Conservation (phyloP, 2,888 invertebrate genomes). For the Leptopterna dolabrata region DNA sequence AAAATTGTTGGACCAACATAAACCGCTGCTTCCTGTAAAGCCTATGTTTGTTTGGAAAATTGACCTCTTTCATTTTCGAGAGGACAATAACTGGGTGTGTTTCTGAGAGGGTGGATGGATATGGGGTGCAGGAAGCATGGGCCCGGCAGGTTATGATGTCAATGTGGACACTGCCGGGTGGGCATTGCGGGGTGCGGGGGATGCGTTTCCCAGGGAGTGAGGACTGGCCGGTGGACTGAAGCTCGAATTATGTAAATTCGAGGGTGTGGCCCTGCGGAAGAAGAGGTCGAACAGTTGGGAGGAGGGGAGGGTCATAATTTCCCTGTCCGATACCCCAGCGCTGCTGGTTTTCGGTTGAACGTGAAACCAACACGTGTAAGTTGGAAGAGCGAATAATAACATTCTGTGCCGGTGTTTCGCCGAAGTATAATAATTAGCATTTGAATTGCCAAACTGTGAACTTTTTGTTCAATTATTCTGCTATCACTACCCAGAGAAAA, state of each 20-base stretch:
- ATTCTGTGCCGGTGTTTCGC: too few species aligned
- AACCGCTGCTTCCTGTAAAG: not conserved
- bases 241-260: slow-evolving; percentile 7
- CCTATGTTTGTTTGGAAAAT: not conserved
- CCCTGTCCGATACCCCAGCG: not conserved
- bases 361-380: not conserved
- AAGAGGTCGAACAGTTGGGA: too few species aligned
- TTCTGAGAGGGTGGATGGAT: too few species aligned
- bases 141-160: too few species aligned
- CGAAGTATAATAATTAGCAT: too few species aligned
- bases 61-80: not conserved
- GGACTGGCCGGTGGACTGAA: not conserved
- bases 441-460: too few species aligned
- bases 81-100: too few species aligned
- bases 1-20: too few species aligned
- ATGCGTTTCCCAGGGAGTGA: not conserved
- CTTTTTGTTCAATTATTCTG: too few species aligned
- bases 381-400: not conserved
- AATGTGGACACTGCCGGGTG: not conserved
- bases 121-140: too few species aligned
- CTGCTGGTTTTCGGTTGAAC: not conserved
- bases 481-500: too few species aligned
- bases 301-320: not conserved
- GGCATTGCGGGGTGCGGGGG: not conserved
- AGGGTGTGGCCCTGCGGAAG: not conserved